phyloP scores from a whole-genome alignment of 2,888 invertebrate species.

The Sphaeridia pumilis region DNA sequence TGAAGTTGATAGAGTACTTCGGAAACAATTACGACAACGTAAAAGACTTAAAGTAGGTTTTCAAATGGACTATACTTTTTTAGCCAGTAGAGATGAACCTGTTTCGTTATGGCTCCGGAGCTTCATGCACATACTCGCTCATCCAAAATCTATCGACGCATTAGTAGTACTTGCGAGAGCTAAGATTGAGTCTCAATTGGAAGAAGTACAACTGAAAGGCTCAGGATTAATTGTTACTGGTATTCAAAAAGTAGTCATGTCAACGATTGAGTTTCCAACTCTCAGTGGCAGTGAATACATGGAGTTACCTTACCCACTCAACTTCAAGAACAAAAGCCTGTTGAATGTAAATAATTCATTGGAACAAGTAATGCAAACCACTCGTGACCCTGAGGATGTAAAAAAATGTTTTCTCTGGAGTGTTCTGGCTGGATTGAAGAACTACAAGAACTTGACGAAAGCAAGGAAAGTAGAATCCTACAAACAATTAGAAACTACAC shows the following conservation, averaged over 20 bases:
- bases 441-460: not conserved
- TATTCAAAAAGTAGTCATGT: not conserved
- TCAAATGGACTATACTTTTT: too few relatives aligned
- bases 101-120: not conserved
- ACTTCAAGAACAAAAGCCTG: too few relatives aligned
- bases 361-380: not conserved
- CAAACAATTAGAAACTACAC: not conserved
- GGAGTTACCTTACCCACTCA: not conserved
- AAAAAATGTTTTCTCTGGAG: not conserved
- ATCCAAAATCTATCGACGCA: not conserved
- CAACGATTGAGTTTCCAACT: not conserved
- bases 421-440: not conserved
- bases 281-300: not conserved
- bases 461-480: not conserved
- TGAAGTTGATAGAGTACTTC: too few relatives aligned
- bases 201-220: not conserved
- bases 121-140: not conserved
- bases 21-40: too few relatives aligned
- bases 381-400: not conserved
- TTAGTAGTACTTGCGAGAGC: not conserved
- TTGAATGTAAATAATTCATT: too few relatives aligned
- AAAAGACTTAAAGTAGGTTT: too few relatives aligned
- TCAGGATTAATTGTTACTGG: not conserved
- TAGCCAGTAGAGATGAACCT: too few relatives aligned
- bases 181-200: not conserved